Percentiles rank a stretch among this genome's conserved stretches.
Conservation (phyloP, 1,140 invertebrate genomes). For the Whitmania pigra region DNA sequence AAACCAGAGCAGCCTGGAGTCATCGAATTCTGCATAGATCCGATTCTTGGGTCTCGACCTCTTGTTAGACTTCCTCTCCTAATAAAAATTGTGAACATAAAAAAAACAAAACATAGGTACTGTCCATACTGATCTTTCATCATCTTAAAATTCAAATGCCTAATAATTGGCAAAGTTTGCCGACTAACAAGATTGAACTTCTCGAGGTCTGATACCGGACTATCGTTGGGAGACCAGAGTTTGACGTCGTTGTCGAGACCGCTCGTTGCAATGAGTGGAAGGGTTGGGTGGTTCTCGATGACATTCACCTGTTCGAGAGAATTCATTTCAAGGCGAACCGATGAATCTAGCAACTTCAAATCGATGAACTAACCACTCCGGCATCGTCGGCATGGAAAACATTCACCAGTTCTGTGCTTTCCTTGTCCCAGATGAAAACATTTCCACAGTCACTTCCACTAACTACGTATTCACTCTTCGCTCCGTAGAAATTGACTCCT, state of each 20-base stretch:
- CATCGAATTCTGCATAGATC: constrained; percentile 43
- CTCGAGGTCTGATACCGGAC: constrained; percentile 46
- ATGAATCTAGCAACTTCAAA: neutral
- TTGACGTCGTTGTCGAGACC: constrained; percentile 82
- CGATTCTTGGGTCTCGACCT: constrained; percentile 44
- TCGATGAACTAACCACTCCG: constrained; percentile 59
- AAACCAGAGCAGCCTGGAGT: constrained; percentile 49
- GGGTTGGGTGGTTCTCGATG: constrained; percentile 72
- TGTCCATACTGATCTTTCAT: too few relatives aligned
- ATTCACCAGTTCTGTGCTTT: constrained; percentile 73
- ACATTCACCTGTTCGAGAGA: constrained; percentile 61
- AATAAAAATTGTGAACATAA: constrained; percentile 21
- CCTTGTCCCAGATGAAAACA: constrained; percentile 84
- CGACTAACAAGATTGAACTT: constrained; percentile 45
- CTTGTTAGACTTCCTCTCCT: constrained; percentile 44
- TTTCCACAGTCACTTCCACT: constrained; percentile 91
- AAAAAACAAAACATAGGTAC: neutral
- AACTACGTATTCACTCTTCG: constrained; percentile 67
- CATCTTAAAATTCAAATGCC: too few relatives aligned
- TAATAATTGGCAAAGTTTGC: too few relatives aligned
- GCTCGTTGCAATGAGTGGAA: constrained; percentile 75
- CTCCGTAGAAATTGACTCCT: constrained; percentile 84
- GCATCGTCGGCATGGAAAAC: constrained; percentile 69
- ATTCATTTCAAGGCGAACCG: neutral
- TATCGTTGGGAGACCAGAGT: constrained; percentile 69